A percentile compares a stretch with the other conserved stretches of the same genome.
These are phyloP conservation scores for Hydraecia micacea DNA, from an alignment of 2,888 invertebrate genomes.

Conservation along the genomic window DNA sequence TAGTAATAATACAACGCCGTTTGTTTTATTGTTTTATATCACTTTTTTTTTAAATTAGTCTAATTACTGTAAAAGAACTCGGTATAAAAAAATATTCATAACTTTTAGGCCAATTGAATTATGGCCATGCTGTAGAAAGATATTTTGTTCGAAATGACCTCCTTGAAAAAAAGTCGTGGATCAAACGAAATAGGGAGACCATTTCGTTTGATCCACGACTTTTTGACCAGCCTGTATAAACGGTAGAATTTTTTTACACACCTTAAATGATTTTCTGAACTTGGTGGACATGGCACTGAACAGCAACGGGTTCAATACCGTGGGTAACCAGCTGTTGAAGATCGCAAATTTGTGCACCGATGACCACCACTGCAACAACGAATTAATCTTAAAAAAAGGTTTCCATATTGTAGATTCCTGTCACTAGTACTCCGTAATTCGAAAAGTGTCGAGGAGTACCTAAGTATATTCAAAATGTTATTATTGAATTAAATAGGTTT, in stretches of 20 bases:
- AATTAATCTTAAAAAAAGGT: not conserved
- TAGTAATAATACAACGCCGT: too few species aligned
- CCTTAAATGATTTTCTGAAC: constrained; percentile 81
- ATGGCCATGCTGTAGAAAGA: too few species aligned
- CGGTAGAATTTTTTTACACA: constrained; percentile 47
- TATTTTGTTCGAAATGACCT: too few species aligned
- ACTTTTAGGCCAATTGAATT: too few species aligned
- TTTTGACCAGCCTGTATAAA: too few species aligned
- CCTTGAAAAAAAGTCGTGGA: too few species aligned
- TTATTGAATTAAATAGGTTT: not conserved
- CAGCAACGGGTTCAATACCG: constrained; percentile 82
- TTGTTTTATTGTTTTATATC: too few species aligned
- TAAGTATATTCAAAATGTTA: not conserved
- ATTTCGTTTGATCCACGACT: too few species aligned
- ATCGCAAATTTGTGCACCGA: constrained; percentile 71
- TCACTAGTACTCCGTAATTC: not conserved
- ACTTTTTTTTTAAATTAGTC: too few species aligned
- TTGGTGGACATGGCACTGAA: constrained; percentile 85
- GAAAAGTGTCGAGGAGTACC: not conserved
- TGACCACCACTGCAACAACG: constrained; percentile 76
- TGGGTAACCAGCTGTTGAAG: constrained; percentile 82
- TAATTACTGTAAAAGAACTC: too few species aligned
- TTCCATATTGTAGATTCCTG: not conserved
- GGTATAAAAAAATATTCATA: too few species aligned
- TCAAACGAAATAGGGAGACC: too few species aligned